Evolutionary conservation across 2,113 vertebrate genomes (phyloP), one percentile per base, ranked within the genome.

Genomic region (Myotis yumanensis): DNA sequence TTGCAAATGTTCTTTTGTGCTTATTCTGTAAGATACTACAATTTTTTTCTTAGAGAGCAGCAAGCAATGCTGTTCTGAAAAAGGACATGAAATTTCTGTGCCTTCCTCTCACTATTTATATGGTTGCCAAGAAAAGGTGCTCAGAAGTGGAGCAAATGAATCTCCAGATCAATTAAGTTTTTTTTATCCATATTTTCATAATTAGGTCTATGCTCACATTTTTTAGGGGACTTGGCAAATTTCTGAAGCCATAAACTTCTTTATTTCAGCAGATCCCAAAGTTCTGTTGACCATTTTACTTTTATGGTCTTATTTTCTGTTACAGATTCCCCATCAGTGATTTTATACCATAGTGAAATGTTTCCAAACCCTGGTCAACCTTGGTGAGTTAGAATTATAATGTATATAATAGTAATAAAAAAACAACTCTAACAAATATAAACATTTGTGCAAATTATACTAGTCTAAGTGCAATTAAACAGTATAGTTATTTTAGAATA

Each of bases 21-120:
- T 96, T 90, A 80, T 90, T 96, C 85, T 93, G 17, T 96, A 64
- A 75, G 90, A 88, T 81, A 90, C 68, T 71, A 86, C 23, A 85
- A 90, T 86, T 90, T 62, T 54, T 92, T 95, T 95, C 54, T 82
- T 82, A 92, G 75, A 95, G 46, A 73, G 22, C 46, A 77, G 72
- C 40, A 57, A 82, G 52, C 18, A 62, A 66, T 25, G 32, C 71
- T 92, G 11, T 20, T 92, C 89, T 73, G 46, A 90, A 94, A 94
- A 92, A 90, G 71, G 28, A 80, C 37, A 14, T 0, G 22, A 76
- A 82, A 89, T 46, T 79, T 94, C 6, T 12, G 17, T 83, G 32
- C 35, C 16, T 95, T 76, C 11, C 0, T 57, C 68, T 23, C 40
- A 64, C 43, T 76, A 2, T 85, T 81, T 59, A 20, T 22, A 28